Conservation (phyloP, 1,140 invertebrate genomes). For the Andricus grossulariae region DNA sequence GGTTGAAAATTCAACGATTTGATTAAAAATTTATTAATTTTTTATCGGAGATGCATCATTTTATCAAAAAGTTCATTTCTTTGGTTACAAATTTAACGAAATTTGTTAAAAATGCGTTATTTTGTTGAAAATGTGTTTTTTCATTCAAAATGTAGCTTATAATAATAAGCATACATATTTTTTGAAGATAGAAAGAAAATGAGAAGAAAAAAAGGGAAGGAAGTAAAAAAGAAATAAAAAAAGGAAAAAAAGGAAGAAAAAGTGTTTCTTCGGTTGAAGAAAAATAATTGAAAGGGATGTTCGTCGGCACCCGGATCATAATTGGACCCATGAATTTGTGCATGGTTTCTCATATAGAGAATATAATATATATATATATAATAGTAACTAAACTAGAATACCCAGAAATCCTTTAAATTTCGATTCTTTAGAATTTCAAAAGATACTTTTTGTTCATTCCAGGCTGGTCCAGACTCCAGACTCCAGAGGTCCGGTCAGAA, state of each 20-base stretch:
- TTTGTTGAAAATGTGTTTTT: no score
- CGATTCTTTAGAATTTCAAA: neutral
- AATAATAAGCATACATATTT: no score
- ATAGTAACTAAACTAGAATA: neutral
- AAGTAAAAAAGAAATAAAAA: neutral
- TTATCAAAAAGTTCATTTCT: no score
- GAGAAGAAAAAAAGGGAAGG: neutral
- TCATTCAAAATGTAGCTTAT: no score
- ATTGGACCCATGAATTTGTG: constrained; percentile 18
- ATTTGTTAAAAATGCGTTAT: no score
- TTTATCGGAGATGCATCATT: no score
- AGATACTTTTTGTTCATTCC: no score
- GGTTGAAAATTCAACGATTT: no score
- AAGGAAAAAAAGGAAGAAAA: constrained; percentile 10
- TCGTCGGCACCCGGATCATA: constrained; percentile 2
- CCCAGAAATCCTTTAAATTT: constrained; percentile 9
- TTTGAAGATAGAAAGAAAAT: no score
- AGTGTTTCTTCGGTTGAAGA: constrained; percentile 20
- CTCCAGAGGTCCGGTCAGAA: neutral
- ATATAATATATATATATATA: neutral
- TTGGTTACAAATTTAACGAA: no score
- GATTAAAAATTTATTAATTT: no score
- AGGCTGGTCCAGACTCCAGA: neutral
- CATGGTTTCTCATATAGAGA: neutral
- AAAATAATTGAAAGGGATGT: constrained; percentile 17